These are phyloP conservation scores for Blastobasis adustella DNA, from an alignment of 2,888 invertebrate genomes.

Conservation along the genomic window DNA sequence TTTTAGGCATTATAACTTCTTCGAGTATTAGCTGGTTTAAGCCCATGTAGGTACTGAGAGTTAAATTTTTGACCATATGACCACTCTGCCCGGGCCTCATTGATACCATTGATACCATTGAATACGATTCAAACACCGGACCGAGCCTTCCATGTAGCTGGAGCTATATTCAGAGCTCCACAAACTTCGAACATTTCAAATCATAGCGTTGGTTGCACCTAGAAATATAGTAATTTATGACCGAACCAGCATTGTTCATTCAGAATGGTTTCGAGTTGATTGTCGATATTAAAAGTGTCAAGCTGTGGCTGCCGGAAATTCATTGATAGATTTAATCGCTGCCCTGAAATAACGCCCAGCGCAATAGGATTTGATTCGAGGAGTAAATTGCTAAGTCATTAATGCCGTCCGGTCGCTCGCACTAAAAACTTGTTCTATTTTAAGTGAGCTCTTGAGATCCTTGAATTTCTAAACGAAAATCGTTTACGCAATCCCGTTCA, in stretches of 20 bases:
- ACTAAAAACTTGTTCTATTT: conserved; percentile 63
- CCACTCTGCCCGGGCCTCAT: too few relatives aligned
- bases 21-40: too few relatives aligned
- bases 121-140: too few relatives aligned
- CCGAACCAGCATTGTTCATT: conserved; percentile 65
- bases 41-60: too few relatives aligned
- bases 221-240: conserved; percentile 65
- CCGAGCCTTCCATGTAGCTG: neutral
- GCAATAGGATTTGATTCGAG: conserved; percentile 59
- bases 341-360: conserved; percentile 58
- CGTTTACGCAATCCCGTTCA: neutral
- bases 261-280: conserved; percentile 58
- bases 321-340: conserved; percentile 72
- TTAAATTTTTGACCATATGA: too few relatives aligned
- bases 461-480: conserved; percentile 39
- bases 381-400: conserved; percentile 68
- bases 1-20: too few relatives aligned
- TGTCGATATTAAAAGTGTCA: conserved; percentile 72
- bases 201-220: conserved; percentile 40
- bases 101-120: too few relatives aligned
- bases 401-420: conserved; percentile 65
- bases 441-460: conserved; percentile 38
- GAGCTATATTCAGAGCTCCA: neutral
- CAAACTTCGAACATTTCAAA: too few relatives aligned
- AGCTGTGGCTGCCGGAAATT: conserved; percentile 66